These are phyloP conservation scores for Rhea pennata DNA, from an alignment of 2,113 vertebrate genomes.

Conservation along the genomic window DNA sequence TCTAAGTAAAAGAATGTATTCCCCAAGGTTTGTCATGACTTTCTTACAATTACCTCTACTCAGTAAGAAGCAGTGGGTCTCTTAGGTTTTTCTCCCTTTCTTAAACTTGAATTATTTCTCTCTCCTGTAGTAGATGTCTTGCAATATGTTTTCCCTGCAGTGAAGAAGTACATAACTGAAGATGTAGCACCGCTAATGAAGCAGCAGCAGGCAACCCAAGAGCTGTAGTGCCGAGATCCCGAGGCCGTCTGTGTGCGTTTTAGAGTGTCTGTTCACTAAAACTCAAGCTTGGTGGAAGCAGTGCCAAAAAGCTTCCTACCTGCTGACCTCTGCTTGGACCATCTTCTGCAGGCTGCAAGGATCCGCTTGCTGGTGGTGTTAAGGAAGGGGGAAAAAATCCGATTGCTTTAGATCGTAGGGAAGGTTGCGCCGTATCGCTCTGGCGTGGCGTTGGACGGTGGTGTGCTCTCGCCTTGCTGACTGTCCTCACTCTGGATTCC, in stretches of 20 bases:
- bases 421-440: background rate
- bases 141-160: background rate
- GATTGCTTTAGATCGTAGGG: background rate
- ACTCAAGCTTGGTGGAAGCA: background rate
- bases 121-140: background rate
- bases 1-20: background rate
- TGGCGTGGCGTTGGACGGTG: background rate
- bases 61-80: background rate
- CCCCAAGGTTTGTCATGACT: background rate
- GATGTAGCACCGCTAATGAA: background rate
- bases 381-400: background rate
- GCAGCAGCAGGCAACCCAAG: background rate
- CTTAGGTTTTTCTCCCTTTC: background rate
- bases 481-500: background rate
- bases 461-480: background rate
- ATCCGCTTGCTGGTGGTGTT: accelerated
- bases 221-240: background rate
- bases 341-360: background rate
- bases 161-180: background rate
- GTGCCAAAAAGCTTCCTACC: background rate
- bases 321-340: background rate
- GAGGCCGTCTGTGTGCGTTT: background rate
- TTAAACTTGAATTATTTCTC: background rate
- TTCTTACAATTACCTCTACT: background rate
- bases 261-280: accelerated